phyloP scores from a whole-genome alignment of 2,888 invertebrate genomes.

The Drosophila mettleri region DNA sequence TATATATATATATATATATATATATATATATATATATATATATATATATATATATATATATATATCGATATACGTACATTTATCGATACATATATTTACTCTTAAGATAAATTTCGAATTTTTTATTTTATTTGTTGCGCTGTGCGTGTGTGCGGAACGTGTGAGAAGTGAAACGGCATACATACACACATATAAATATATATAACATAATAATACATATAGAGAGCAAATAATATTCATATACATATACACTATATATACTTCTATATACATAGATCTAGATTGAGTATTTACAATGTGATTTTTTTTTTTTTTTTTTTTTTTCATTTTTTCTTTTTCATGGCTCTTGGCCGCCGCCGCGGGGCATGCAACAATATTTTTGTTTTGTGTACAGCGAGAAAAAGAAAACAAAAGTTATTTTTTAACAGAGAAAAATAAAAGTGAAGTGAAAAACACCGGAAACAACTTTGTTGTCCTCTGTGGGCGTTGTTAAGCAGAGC shows the following conservation, averaged over 20 bases:
- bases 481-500: slow-evolving; percentile 50
- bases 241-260: slow-evolving; percentile 33
- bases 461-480: slow-evolving; percentile 44
- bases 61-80: neutral
- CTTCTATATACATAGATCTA: slow-evolving; percentile 22
- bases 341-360: slow-evolving; percentile 10
- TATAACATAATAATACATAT: slow-evolving; percentile 19
- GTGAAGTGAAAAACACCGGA: slow-evolving; percentile 15
- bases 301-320: slow-evolving; percentile 10
- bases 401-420: slow-evolving; percentile 32
- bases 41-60: neutral
- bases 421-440: neutral
- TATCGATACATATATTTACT: neutral
- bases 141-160: slow-evolving; percentile 55
- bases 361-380: slow-evolving; percentile 44
- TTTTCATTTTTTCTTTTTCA: slow-evolving; percentile 14
- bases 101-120: neutral
- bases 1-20: neutral
- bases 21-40: too few species aligned
- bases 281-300: slow-evolving; percentile 24
- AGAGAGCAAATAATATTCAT: slow-evolving; percentile 5
- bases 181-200: slow-evolving; percentile 26
- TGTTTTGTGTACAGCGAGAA: slow-evolving; percentile 7
- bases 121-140: slow-evolving; percentile 15
- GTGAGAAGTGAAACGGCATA: slow-evolving; percentile 48